phyloP scores from a whole-genome alignment of 1,140 invertebrate genomes.

The Lutraria rhynchaena region DNA sequence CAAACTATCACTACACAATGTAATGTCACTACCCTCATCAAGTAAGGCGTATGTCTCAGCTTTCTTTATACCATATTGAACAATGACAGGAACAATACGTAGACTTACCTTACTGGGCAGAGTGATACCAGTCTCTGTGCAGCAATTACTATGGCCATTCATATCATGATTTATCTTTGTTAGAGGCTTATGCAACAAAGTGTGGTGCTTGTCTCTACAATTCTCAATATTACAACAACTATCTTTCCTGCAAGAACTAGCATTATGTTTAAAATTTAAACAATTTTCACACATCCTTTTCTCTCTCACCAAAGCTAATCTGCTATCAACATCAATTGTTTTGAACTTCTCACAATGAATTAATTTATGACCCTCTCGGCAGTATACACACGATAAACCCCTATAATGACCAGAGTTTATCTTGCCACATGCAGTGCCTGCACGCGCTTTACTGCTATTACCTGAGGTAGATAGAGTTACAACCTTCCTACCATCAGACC shows the following conservation, averaged over 20 bases:
- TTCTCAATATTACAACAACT: too few relatives aligned
- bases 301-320: background rate
- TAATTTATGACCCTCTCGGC: too few relatives aligned
- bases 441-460: too few relatives aligned
- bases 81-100: conserved; percentile 15
- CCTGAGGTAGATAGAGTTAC: conserved; percentile 3
- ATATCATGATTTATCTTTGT: background rate
- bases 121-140: too few relatives aligned
- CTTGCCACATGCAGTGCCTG: background rate
- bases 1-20: conserved; percentile 18
- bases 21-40: conserved; percentile 37
- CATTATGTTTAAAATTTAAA: conserved; percentile 39
- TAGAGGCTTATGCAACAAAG: conserved; percentile 1
- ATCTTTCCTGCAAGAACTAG: too few relatives aligned
- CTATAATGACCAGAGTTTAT: too few relatives aligned
- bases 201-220: too few relatives aligned
- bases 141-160: background rate
- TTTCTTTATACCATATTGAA: background rate
- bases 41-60: conserved; percentile 27
- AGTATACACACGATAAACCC: too few relatives aligned
- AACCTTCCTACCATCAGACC: background rate
- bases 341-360: conserved; percentile 27
- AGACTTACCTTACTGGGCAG: too few relatives aligned
- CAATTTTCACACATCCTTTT: conserved; percentile 36
- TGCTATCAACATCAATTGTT: background rate